These are phyloP conservation scores for Nebria ingens DNA, from an alignment of 1,140 invertebrate genomes.

Conservation along the genomic window DNA sequence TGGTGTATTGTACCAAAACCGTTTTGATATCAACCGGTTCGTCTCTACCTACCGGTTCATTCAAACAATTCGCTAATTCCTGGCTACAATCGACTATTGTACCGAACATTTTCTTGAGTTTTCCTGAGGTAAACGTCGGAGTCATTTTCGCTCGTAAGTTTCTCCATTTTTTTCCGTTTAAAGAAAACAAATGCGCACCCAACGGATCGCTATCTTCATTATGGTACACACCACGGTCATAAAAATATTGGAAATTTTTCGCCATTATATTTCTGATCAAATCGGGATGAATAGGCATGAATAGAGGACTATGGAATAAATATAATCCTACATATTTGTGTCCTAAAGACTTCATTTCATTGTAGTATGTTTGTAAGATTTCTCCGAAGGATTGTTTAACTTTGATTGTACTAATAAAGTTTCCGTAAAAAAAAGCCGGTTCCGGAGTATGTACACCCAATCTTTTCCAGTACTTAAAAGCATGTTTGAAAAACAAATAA, in stretches of 20 bases:
- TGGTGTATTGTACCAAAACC: constrained; percentile 13
- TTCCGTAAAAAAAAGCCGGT: constrained; percentile 30
- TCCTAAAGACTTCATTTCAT: constrained; percentile 19
- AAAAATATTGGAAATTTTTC: not conserved
- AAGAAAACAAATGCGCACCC: constrained; percentile 24
- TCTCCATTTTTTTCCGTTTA: constrained; percentile 37
- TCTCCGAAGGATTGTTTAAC: constrained; percentile 26
- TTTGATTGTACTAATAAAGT: constrained; percentile 25
- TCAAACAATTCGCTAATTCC: constrained; percentile 17
- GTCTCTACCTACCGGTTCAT: not conserved
- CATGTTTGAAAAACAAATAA: constrained; percentile 24
- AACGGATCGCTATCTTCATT: constrained; percentile 22
- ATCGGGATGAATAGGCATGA: constrained; percentile 42
- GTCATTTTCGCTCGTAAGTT: constrained; percentile 35
- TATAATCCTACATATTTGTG: constrained; percentile 35
- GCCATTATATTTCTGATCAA: constrained; percentile 42
- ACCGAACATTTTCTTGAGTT: constrained; percentile 42
- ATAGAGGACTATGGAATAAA: constrained; percentile 37
- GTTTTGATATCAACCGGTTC: constrained; percentile 14
- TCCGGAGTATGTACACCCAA: constrained; percentile 32
- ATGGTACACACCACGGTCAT: constrained; percentile 17
- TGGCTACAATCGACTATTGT: constrained; percentile 30
- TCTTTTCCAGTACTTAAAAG: constrained; percentile 32
- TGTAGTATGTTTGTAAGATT: constrained; percentile 27
- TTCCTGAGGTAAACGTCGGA: constrained; percentile 41